Evolutionary conservation across 2,113 vertebrate genomes (phyloP).

Genomic region (Cyphomyrus plagiostoma): DNA sequence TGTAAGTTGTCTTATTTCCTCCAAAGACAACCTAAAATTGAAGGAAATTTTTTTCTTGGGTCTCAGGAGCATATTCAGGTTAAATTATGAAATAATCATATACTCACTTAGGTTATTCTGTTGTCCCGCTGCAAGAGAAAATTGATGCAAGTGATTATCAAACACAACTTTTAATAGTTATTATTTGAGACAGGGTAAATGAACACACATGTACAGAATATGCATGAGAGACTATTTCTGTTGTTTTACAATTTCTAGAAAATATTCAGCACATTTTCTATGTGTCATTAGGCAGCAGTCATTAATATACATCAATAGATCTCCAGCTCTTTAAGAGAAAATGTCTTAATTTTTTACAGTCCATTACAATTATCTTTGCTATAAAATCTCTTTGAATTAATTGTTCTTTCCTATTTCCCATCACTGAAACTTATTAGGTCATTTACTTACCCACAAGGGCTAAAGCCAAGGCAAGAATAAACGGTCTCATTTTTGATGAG

Average conservation of each 20-base stretch:
- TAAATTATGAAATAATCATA: background rate
- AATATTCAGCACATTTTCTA: background rate
- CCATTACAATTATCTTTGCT: background rate
- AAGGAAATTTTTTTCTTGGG: too few species aligned
- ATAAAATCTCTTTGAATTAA: background rate
- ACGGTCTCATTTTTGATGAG: constrained; percentile 63
- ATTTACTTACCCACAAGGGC: constrained; percentile 71
- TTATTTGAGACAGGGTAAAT: background rate
- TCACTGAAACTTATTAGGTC: background rate
- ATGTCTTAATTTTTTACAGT: background rate
- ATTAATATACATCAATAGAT: background rate
- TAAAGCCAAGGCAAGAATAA: constrained; percentile 62
- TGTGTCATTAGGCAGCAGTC: background rate
- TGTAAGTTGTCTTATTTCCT: too few species aligned
- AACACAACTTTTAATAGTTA: background rate
- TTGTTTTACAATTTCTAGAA: background rate
- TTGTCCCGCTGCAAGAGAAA: constrained; percentile 33
- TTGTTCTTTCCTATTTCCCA: background rate
- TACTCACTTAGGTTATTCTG: constrained; percentile 40
- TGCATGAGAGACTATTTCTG: background rate
- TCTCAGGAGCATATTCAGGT: background rate
- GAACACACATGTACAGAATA: background rate
- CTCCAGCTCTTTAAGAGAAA: background rate
- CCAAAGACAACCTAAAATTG: too few species aligned
- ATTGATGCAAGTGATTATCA: background rate